These are phyloP conservation scores for Redunca redunca DNA, from an alignment of 2,113 vertebrate species.

Conservation along the genomic window DNA sequence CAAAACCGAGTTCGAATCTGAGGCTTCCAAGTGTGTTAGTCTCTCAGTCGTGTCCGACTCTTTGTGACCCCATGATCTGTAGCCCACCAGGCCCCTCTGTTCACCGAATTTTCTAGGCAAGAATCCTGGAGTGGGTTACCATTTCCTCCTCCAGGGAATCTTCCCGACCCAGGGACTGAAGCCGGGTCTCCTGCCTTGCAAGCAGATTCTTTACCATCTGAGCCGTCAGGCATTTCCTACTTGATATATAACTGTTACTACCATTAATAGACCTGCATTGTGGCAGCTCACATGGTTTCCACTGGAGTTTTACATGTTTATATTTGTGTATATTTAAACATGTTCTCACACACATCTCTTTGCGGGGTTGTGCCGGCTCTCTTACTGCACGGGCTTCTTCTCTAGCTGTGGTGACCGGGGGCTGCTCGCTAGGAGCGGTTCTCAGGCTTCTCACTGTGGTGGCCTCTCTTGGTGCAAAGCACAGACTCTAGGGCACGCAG, in stretches of 20 bases:
- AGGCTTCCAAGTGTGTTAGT: background rate
- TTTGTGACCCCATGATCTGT: background rate
- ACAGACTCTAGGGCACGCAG: background rate
- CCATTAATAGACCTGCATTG: background rate
- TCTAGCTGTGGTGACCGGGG: background rate
- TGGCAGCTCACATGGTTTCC: background rate
- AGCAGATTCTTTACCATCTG: background rate
- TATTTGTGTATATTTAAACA: background rate
- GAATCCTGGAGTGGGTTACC: background rate
- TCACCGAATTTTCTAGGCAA: background rate
- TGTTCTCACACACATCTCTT: background rate
- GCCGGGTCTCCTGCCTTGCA: background rate
- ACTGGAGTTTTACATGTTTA: background rate
- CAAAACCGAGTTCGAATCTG: background rate
- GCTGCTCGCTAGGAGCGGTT: background rate
- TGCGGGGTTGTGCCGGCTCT: accelerated
- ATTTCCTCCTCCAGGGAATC: background rate
- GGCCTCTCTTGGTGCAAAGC: background rate
- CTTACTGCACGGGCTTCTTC: accelerated
- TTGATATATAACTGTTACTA: background rate
- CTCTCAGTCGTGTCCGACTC: background rate
- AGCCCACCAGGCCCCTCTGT: background rate
- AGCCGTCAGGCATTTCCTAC: background rate
- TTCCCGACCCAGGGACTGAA: background rate
- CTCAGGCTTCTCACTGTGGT: background rate